Evolutionary conservation across 92 coral and sea anemone species (phyloP).

Genomic region (Montipora capitata): DNA sequence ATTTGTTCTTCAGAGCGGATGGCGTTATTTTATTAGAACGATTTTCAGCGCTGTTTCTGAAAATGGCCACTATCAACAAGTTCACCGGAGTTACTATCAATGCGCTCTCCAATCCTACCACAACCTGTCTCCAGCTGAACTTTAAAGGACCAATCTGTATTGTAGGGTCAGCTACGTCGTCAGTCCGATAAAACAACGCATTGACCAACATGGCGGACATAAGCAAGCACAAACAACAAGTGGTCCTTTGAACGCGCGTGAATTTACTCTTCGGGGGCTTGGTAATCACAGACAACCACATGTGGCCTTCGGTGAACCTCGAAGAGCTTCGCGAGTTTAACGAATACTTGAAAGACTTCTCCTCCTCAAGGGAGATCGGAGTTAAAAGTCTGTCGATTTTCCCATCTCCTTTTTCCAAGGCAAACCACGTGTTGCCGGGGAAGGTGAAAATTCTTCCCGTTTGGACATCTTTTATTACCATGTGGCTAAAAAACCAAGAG

Average conservation of each 20-base stretch:
- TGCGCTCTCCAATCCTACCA: conserved; percentile 75
- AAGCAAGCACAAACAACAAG: conserved; percentile 83
- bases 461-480: conserved; percentile 54
- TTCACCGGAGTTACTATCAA: conserved; percentile 61
- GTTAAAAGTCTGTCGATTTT: conserved; percentile 66
- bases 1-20: too few species aligned
- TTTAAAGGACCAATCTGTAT: conserved; percentile 85
- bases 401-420: conserved; percentile 82
- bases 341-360: conserved; percentile 45
- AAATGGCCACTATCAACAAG: conserved; percentile 70
- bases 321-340: conserved; percentile 67
- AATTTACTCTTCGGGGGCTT: conserved; percentile 78
- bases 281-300: conserved; percentile 86
- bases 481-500: conserved; percentile 79
- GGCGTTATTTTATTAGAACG: too few species aligned
- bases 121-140: conserved; percentile 75
- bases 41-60: too few species aligned
- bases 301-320: conserved; percentile 83
- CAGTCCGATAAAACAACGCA: conserved; percentile 84
- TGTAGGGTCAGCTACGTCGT: conserved; percentile 43
- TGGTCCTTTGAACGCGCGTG: conserved; percentile 87
- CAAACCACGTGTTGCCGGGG: conserved; percentile 79
- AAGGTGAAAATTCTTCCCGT: conserved; percentile 55
- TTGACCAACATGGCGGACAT: conserved; percentile 86
- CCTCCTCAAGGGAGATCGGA: conserved; percentile 68